Evolutionary conservation across 23 tunicate species (phyloP).

Genomic region (Styela plicata): DNA sequence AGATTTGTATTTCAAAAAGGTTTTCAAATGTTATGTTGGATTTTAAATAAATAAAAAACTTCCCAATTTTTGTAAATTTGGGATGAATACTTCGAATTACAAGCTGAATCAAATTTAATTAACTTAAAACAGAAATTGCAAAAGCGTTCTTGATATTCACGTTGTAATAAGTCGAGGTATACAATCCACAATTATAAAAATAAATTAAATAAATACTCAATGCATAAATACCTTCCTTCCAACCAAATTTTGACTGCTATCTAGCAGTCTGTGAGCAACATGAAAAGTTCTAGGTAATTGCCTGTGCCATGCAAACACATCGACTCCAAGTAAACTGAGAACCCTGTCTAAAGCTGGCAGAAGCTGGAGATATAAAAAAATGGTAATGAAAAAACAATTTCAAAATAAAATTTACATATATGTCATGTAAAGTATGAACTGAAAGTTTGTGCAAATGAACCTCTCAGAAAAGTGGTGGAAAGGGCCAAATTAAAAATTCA

Average conservation of each 20-base stretch:
- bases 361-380: slow-evolving; percentile 22
- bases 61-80: no score
- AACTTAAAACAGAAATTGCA: no score
- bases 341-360: slow-evolving; percentile 79
- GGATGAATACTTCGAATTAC: no score
- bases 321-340: slow-evolving; percentile 72
- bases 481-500: background rate
- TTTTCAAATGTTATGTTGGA: no score
- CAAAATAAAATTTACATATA: background rate
- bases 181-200: no score
- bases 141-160: no score
- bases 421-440: background rate
- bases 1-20: no score
- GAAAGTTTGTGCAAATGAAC: background rate
- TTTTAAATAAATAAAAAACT: no score
- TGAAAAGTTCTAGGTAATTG: slow-evolving; percentile 45
- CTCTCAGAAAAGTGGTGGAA: no score
- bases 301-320: slow-evolving; percentile 69
- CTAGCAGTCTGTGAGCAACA: background rate
- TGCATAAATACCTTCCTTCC: slow-evolving; percentile 26
- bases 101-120: no score
- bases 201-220: no score
- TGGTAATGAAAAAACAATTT: background rate
- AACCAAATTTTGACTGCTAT: slow-evolving; percentile 12
- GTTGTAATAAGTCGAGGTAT: no score